Conservation (phyloP, 2,797 vertebrate genomes). For the Tarsius wallacei region DNA sequence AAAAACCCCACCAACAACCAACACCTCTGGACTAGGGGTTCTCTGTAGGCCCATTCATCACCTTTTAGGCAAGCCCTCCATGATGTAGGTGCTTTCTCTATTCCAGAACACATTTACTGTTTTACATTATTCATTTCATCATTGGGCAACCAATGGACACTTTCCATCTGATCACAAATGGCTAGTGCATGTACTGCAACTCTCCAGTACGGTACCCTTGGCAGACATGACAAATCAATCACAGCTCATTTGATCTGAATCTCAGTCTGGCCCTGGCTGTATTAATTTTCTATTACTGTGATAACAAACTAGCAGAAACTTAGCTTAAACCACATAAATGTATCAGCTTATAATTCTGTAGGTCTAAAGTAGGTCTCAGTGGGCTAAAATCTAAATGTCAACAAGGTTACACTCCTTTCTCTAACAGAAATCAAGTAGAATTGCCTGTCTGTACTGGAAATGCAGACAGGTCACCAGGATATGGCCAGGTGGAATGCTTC, state of each 20-base stretch:
- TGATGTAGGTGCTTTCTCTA: background rate
- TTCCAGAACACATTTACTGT: background rate
- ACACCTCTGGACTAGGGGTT: background rate
- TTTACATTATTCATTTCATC: background rate
- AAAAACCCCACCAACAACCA: too few species aligned
- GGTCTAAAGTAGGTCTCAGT: rapidly evolving
- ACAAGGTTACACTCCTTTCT: background rate
- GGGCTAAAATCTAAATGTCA: background rate
- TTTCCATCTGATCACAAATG: background rate
- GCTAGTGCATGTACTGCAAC: too few species aligned
- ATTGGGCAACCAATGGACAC: background rate
- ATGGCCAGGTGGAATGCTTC: background rate
- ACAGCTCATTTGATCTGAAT: background rate
- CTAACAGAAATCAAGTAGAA: background rate
- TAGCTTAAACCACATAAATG: background rate
- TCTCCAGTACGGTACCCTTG: too few species aligned
- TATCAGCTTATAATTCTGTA: too few species aligned
- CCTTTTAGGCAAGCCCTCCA: background rate
- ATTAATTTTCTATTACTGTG: rapidly evolving
- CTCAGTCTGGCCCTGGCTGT: background rate
- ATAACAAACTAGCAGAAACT: background rate
- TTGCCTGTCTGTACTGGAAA: background rate
- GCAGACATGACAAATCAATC: background rate
- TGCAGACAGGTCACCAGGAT: background rate
- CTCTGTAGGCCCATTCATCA: background rate